Evolutionary conservation across 2,888 invertebrate genomes (phyloP).

Genomic region (Diarsia brunnea): DNA sequence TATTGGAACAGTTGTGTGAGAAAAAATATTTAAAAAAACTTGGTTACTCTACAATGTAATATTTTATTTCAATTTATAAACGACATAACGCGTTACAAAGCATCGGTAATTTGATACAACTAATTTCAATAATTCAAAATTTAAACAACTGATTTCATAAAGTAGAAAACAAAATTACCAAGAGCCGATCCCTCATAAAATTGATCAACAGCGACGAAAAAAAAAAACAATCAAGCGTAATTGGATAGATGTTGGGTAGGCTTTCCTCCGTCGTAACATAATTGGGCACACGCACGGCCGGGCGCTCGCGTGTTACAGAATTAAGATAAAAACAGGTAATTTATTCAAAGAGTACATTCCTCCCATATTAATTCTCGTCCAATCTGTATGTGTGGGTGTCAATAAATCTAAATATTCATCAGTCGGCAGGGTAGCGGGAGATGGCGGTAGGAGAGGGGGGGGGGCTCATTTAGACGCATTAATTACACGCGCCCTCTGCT

Average conservation of each 20-base stretch:
- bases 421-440: constrained; percentile 52
- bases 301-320: constrained; percentile 42
- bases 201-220: constrained; percentile 55
- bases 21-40: too few relatives aligned
- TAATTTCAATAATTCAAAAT: constrained; percentile 35
- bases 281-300: constrained; percentile 62
- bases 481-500: constrained; percentile 67
- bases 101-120: not conserved
- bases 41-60: not conserved
- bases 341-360: constrained; percentile 74
- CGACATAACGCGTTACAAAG: not conserved
- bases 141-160: constrained; percentile 51
- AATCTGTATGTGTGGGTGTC: constrained; percentile 72
- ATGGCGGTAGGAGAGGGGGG: constrained; percentile 17
- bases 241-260: constrained; percentile 61
- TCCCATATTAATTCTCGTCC: constrained; percentile 68
- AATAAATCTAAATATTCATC: constrained; percentile 83
- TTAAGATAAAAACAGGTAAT: constrained; percentile 76
- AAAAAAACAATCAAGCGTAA: constrained; percentile 66
- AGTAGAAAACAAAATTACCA: constrained; percentile 48
- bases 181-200: constrained; percentile 61
- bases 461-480: constrained; percentile 71
- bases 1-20: not conserved
- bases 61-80: not conserved
- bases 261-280: constrained; percentile 60